A percentile compares a stretch with the other conserved stretches of the same genome.
Evolutionary conservation across 2,888 invertebrate species (phyloP).

Genomic region (Griposia aprilina): DNA sequence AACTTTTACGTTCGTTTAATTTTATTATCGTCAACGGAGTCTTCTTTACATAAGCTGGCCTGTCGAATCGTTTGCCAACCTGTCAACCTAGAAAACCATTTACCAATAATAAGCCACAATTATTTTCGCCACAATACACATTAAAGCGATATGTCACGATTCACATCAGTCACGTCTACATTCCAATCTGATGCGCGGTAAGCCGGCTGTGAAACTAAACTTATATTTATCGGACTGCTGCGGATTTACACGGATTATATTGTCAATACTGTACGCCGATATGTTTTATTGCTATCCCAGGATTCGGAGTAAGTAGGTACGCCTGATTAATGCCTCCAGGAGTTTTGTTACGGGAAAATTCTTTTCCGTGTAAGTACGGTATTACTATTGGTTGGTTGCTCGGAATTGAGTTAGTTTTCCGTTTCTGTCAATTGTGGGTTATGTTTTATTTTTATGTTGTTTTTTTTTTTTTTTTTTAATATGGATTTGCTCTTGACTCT

Average conservation of each 20-base stretch:
- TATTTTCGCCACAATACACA: conserved; percentile 17
- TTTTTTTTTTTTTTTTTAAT: too few relatives aligned
- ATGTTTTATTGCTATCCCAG: conserved; percentile 63
- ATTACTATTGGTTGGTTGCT: conserved; percentile 9
- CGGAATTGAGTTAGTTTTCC: conserved; percentile 24
- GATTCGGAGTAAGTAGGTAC: conserved; percentile 61
- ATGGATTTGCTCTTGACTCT: too few relatives aligned
- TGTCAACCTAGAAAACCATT: background rate
- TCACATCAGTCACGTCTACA: background rate
- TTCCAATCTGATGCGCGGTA: conserved; percentile 47
- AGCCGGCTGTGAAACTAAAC: conserved; percentile 62
- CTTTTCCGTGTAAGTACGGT: conserved; percentile 28
- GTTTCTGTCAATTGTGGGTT: background rate
- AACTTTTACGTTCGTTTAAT: too few relatives aligned
- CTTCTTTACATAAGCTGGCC: too few relatives aligned
- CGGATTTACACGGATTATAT: conserved; percentile 62
- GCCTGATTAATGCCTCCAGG: conserved; percentile 57
- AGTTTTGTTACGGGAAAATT: conserved; percentile 29
- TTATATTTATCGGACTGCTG: conserved; percentile 62
- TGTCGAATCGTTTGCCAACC: too few relatives aligned
- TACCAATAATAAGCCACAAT: conserved; percentile 3
- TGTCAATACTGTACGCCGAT: conserved; percentile 62
- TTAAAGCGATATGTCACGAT: conserved; percentile 29
- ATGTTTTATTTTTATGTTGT: conserved; percentile 23
- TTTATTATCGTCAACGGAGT: too few relatives aligned